These are phyloP conservation scores for Procambarus clarkii DNA, from an alignment of 1,140 invertebrate species.

Conservation along the genomic window DNA sequence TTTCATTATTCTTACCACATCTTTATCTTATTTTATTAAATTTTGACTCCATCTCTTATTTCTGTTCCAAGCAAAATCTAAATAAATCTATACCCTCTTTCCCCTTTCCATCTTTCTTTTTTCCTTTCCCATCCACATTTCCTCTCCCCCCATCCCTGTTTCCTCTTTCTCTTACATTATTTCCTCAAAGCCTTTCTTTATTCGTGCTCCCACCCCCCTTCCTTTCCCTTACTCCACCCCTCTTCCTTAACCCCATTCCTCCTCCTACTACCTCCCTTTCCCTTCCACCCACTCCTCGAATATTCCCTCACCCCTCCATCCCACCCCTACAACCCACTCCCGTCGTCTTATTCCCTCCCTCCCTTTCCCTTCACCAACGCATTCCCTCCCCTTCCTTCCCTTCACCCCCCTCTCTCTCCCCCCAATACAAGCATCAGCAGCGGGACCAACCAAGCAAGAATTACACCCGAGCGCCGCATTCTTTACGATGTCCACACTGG, in stretches of 20 bases:
- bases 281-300: neutral
- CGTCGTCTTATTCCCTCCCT: no score
- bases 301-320: neutral
- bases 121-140: neutral
- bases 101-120: neutral
- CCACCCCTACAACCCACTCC: neutral
- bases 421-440: neutral
- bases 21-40: no score
- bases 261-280: neutral
- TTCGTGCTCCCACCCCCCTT: neutral
- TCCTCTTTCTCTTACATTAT: neutral
- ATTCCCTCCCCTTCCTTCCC: neutral
- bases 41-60: no score
- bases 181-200: no score
- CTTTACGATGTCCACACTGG: conserved; percentile 39
- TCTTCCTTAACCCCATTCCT: neutral
- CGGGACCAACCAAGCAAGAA: neutral
- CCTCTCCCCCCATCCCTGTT: neutral
- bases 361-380: neutral
- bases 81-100: neutral
- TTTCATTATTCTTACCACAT: no score
- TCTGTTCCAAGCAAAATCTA: no score
- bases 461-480: neutral
- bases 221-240: neutral
- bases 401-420: neutral